A percentile compares a stretch with the other conserved stretches of the same genome.
Conservation (phyloP, 1,140 invertebrate species). For the Plodia interpunctella region DNA sequence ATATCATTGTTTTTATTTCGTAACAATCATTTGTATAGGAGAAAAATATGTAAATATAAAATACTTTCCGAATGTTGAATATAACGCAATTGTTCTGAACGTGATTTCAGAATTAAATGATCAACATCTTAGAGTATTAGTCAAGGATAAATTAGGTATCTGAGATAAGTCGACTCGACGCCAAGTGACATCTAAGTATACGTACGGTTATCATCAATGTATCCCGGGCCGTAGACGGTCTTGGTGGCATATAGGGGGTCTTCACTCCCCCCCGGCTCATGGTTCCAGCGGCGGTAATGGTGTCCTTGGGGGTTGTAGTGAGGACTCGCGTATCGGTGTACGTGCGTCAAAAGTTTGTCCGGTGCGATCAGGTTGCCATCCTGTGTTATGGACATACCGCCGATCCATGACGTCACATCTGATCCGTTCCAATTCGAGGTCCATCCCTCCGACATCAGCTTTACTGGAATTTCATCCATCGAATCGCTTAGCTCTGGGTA, state of each 20-base stretch:
- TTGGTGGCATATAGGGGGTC: conserved; percentile 68
- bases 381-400: conserved; percentile 72
- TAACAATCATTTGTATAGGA: too few relatives aligned
- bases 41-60: too few relatives aligned
- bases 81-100: too few relatives aligned
- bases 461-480: conserved; percentile 74
- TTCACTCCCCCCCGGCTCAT: conserved; percentile 67
- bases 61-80: too few relatives aligned
- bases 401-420: conserved; percentile 66
- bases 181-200: conserved; percentile 50
- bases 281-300: conserved; percentile 65
- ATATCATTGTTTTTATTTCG: not conserved
- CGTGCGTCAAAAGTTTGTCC: conserved; percentile 69
- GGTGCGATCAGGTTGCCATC: conserved; percentile 70
- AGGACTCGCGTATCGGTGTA: conserved; percentile 67
- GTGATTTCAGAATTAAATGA: too few relatives aligned
- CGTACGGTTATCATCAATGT: conserved; percentile 74
- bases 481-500: conserved; percentile 66
- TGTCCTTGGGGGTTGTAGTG: conserved; percentile 70
- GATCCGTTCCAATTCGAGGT: conserved; percentile 60
- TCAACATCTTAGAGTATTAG: too few relatives aligned
- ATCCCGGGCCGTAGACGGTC: conserved; percentile 71
- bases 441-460: conserved; percentile 70
- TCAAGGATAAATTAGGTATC: not conserved
- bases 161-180: conserved; percentile 6